Evolutionary conservation across 2,797 vertebrate genomes (phyloP), one percentile per base, ranked within the genome.

Genomic region (Neosalanx taihuensis): DNA sequence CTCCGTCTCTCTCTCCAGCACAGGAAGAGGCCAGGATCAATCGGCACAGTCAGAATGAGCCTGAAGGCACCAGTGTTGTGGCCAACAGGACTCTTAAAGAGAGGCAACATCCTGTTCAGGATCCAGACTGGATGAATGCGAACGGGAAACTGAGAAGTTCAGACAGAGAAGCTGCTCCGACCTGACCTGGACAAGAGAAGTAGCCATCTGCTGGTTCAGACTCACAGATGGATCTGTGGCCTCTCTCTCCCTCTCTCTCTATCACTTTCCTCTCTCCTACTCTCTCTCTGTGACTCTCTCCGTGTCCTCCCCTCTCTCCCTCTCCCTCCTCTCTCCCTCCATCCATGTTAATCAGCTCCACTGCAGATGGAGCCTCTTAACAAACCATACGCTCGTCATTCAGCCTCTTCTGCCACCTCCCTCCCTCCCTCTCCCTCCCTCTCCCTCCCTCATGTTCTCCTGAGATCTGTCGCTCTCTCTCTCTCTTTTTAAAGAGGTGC

Each of bases 301-400:
- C 13, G 3, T 31, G 67, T 73, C 73, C 51, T 75, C 67, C 61
- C 80, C 86, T 86, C 83, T 77, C 78, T 70, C 76, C n/a, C n/a
- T n/a, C n/a, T n/a, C n/a, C n/a, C 83, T 83, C 76, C 75, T 83
- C n/a, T n/a, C n/a, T n/a, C n/a, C 35, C 62, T 85, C 82, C 76
- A 80, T 74, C 82, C 77, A 6, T 75, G 81, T 87, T 89, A 90
- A 91, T 87, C 86, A 84, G 79, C 83, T 83, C 76, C 37, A 0
- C 70, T 76, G 79, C 90, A 91, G 88, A 91, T 86, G 89, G 87
- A 86, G 86, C 79, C 80, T 75, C 76, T 81, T 87, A 85, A 81
- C 78, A 79, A 83, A 86, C 86, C 86, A 87, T 79, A 89, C 60
- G 73, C 30, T 79, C 58, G 20, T 3, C 72, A 46, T 72, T 68